Base-by-base conservation (phyloP, 2,888 invertebrate species). In the Dysmachus trigonus region DNA sequence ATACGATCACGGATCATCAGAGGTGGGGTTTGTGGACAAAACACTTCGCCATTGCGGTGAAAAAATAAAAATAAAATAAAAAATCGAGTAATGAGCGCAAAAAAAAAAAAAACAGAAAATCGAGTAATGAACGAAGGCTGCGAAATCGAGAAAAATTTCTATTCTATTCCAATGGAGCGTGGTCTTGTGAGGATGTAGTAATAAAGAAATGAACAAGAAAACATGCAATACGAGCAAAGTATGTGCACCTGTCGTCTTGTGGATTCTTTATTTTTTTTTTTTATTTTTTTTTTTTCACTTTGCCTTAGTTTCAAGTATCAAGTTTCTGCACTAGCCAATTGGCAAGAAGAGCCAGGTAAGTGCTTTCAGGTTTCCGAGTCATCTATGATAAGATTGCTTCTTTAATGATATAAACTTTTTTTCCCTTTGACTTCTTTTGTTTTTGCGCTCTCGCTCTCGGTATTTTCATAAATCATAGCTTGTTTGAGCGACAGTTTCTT, bases 391-490 rank as follows among this genome's bases (percentile, higher is more conserved):
- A 81, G 81, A 81, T 81, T 81, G 81, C 62, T 62, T 81, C 81
- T 81, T n/a, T 81, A 62, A 62, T 62, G 62, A 81, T 81, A 33
- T 81, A 53, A 81, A 81, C 62, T 51, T 81, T 72, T 79, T 81
- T 81, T n/a, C n/a, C 5, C 81, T 62, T 62, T 7, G 13, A 31
- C 62, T 77, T 77, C 77, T 77, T 81, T 81, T 81, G 81, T 81
- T 81, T 81, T 81, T 81, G 15, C 33, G 18, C 31, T 3, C 31
- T 53, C 33, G 18, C 31, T 3, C 31, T 53, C 27, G n/a, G 53
- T 53, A 81, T 53, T 81, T 81, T 81, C 81, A 81, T 81, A 81
- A 81, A 81, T 81, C 81, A 81, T 81, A 31, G 81, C n/a, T 81
- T 33, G 81, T 53, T 81, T 53, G 81, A 47, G 53, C 81, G 81